These are phyloP conservation scores for Corapipo altera DNA, from an alignment of 2,113 vertebrate genomes.

Conservation along the genomic window DNA sequence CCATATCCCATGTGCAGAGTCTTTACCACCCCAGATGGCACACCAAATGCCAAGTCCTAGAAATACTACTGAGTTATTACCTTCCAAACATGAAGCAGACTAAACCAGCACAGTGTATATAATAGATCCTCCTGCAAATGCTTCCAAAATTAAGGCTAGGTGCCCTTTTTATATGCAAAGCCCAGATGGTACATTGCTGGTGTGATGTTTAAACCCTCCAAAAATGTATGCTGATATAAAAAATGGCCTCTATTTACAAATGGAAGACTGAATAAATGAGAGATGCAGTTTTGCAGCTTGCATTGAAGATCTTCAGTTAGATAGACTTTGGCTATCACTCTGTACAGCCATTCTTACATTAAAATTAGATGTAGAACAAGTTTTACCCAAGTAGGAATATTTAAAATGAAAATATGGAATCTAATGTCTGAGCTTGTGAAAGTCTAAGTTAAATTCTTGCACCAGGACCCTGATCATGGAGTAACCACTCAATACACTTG, in stretches of 20 bases:
- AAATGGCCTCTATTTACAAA: conserved; percentile 28
- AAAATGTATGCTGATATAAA: not conserved
- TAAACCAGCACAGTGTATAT: conserved; percentile 1
- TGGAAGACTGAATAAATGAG: not conserved
- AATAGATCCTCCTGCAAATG: conserved; percentile 15
- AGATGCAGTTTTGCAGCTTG: not conserved
- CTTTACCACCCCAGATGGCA: conserved; percentile 58
- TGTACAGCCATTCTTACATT: not conserved
- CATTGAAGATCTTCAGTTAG: not conserved
- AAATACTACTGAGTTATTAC: conserved; percentile 55
- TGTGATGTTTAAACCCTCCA: conserved; percentile 3
- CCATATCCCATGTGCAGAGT: conserved; percentile 33
- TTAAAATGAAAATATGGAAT: not conserved
- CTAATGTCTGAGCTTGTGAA: not conserved
- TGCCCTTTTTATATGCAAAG: conserved; percentile 33
- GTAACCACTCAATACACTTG: not conserved
- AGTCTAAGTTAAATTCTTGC: not conserved
- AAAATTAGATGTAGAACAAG: not conserved
- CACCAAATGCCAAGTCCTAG: conserved; percentile 48
- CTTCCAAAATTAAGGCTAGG: conserved; percentile 49
- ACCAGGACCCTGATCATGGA: not conserved
- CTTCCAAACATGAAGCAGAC: conserved; percentile 47
- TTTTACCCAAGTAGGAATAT: not conserved
- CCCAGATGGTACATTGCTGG: conserved; percentile 38
- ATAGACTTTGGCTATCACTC: not conserved